Evolutionary conservation across 2,888 invertebrate species (phyloP), one percentile per base, ranked within the genome.

Genomic region (Miltochrista miniata): DNA sequence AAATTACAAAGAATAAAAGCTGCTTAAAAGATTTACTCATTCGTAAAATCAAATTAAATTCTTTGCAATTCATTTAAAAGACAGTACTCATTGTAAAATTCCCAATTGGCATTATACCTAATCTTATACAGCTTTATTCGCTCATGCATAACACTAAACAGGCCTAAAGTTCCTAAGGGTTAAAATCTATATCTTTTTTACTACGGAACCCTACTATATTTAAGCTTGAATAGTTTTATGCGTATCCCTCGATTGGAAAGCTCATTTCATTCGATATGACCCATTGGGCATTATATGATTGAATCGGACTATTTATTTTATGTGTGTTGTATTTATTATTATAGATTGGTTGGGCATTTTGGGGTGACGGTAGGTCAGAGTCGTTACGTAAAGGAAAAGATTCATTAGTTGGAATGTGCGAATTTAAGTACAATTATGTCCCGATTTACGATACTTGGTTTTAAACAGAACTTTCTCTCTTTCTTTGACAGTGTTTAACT

Each of bases 171-270:
- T 18, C 29, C 1, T 38, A 43, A 58, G 49, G 66, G 54, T 63
- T 56, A 51, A 62, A 58, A 60, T 29, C 63, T 52, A 60, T 65
- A 51, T 24, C 60, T 63, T 63, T 65, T 65, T 65, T 65, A 61
- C 60, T 54, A 61, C 58, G 35, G 54, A 53, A 58, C 63, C 63
- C 53, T 46, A 10, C 24, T 24, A 58, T 60, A 51, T 65, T 65
- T 56, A 65, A 55, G 66, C 49, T 50, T 51, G 48, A 55, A 56
- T 61, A 63, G 66, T 65, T 65, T 65, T 55, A 65, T 65, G 54
- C 18, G 54, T 30, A 42, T 10, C 35, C 56, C 48, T 51, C 56
- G 51, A 60, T 55, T 63, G 66, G 43, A 51, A 50, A 37, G 63
- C 56, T 58, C 66, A 62, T 58, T 65, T 60, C 60, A 50, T 60